A percentile compares a stretch with the other conserved stretches of the same genome.
Evolutionary conservation across 2,797 vertebrate genomes (phyloP).

Genomic region (Mycteria americana): DNA sequence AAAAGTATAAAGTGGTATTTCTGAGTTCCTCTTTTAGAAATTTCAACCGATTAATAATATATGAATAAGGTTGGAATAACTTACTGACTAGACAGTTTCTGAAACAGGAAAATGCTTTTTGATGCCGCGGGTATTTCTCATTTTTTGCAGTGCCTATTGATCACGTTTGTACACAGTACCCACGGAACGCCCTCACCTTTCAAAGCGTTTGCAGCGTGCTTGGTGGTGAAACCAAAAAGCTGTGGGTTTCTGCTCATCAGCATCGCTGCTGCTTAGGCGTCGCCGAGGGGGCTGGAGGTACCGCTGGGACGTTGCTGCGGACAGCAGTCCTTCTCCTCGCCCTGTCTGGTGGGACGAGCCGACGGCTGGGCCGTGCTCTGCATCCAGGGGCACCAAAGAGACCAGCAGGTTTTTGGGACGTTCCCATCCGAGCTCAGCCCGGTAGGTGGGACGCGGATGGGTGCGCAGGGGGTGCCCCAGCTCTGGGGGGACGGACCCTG

Average conservation of each 20-base stretch:
- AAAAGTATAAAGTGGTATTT: neutral
- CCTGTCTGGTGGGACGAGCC: too few species aligned
- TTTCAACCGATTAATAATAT: neutral
- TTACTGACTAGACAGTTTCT: neutral
- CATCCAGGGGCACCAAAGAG: rapidly evolving
- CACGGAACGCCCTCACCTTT: neutral
- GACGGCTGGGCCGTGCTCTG: neutral
- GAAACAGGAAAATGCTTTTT: neutral
- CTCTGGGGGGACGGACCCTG: neutral
- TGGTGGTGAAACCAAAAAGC: neutral
- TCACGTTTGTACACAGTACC: rapidly evolving
- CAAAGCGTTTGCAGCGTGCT: neutral
- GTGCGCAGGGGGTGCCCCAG: neutral
- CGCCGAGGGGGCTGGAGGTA: neutral
- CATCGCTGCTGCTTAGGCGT: neutral
- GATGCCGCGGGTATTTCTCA: neutral
- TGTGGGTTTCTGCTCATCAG: neutral
- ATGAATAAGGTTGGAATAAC: neutral
- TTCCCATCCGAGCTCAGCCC: neutral
- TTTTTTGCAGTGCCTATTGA: neutral
- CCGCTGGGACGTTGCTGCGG: rapidly evolving
- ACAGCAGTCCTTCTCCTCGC: neutral
- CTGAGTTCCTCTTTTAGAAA: neutral
- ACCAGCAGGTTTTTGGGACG: neutral
- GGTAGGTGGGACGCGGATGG: neutral